Percentiles rank a stretch among this genome's conserved stretches.
Evolutionary conservation across 2,113 vertebrate species (phyloP).

Genomic region (Bufo bufo): DNA sequence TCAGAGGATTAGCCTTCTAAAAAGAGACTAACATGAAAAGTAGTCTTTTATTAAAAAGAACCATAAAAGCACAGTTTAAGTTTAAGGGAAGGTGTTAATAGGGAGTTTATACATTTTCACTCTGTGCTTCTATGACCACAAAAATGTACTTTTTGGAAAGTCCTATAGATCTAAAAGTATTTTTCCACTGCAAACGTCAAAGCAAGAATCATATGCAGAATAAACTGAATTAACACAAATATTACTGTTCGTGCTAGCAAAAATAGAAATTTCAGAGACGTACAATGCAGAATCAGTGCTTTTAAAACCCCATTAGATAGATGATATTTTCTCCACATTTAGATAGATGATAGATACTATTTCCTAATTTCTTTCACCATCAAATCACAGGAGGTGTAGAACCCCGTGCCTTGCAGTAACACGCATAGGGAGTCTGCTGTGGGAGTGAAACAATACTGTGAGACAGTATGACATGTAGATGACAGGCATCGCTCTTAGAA

Average conservation of each 20-base stretch:
- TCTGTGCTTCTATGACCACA: slow-evolving; percentile 43
- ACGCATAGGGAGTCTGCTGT: too few relatives aligned
- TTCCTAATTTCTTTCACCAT: too few relatives aligned
- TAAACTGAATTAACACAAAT: not conserved
- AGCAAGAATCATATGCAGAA: slow-evolving; percentile 12
- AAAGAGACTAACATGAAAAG: slow-evolving; percentile 48
- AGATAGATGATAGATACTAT: too few relatives aligned
- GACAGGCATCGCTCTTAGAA: too few relatives aligned
- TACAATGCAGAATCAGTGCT: not conserved
- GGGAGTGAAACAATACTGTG: too few relatives aligned
- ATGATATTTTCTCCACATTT: not conserved
- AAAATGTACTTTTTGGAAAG: slow-evolving; percentile 47
- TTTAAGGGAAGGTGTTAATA: slow-evolving; percentile 53
- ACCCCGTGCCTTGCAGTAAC: too few relatives aligned
- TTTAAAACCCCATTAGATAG: not conserved
- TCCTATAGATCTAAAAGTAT: slow-evolving; percentile 5
- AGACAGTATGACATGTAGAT: too few relatives aligned
- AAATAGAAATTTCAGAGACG: not conserved
- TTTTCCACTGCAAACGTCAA: slow-evolving; percentile 9
- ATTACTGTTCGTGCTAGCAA: not conserved
- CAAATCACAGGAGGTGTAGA: too few relatives aligned
- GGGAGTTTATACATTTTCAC: slow-evolving; percentile 56
- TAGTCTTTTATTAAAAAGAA: slow-evolving; percentile 49
- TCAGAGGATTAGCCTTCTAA: slow-evolving; percentile 43
- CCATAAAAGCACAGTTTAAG: slow-evolving; percentile 39